Base-by-base conservation (phyloP, 1,140 invertebrate genomes). In the Lordiphosa stackelbergi region DNA sequence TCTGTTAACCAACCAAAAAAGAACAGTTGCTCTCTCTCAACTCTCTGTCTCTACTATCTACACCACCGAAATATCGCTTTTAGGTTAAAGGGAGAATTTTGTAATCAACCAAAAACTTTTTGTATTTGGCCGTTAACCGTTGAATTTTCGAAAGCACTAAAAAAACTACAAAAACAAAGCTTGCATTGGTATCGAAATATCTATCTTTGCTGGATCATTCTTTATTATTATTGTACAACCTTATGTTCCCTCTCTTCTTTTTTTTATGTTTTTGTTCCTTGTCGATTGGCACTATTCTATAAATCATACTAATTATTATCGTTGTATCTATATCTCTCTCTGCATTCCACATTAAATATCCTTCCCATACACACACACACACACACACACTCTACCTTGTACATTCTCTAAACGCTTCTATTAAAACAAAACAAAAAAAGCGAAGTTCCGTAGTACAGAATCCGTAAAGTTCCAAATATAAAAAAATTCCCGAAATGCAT, bases 61-160 rank as follows among this genome's bases (percentile, higher is more conserved):
- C 74, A 79, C 70, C 70, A 66, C 54, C 58, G 64, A 66, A 65
- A 72, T 83, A 83, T 83, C 77, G 77, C 77, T 83, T 83, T 83
- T 83, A 83, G 77, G 77, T 68, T 83, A 83, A 83, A 83, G 77
- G 77, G 77, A 77, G 77, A 83, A 83, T 83, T 83, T 83, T 83
- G 77, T 83, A 83, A 83, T 83, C 83, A 73, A 83, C 57, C 22
- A n/a, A 62, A 68, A 71, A 41, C 28, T 37, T 57, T 49, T 66
- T 22, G 24, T 61, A 74, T 79, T 78, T 75, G 66, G 56, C 53
- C 60, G 35, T 66, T 64, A 64, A 81, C 66, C 74, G 75, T 81
- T 81, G 75, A 81, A 81, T 81, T 83, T 81, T 81, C 75, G 75
- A 83, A 46, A 83, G 75, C 75, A 81, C 77, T 75, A 62, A 74